phyloP scores from a whole-genome alignment of 2,888 invertebrate species.

The Orthosia cruda region DNA sequence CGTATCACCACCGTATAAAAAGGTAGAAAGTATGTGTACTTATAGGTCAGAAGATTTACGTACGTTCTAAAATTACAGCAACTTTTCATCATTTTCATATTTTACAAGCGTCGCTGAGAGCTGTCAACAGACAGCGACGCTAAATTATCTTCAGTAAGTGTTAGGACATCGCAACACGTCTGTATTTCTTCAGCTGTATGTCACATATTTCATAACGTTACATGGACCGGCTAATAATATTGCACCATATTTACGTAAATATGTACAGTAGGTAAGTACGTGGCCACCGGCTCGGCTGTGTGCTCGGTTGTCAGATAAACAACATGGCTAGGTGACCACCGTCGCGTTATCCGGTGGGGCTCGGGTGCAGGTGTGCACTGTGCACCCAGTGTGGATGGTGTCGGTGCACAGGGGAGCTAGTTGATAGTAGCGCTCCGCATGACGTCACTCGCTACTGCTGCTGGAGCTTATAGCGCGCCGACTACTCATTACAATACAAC shows the following conservation, averaged over 20 bases:
- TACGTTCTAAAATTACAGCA: conserved; percentile 1
- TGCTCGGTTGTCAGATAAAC: conserved; percentile 6
- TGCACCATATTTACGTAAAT: conserved; percentile 40
- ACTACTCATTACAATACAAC: not conserved
- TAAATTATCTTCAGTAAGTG: conserved; percentile 17
- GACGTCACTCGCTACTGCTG: conserved; percentile 12
- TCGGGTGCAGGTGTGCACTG: not conserved
- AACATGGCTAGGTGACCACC: not conserved
- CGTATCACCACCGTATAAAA: too few relatives aligned
- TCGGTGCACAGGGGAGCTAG: not conserved
- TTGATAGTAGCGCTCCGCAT: not conserved
- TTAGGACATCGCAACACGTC: conserved; percentile 4
- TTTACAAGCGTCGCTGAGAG: conserved; percentile 10
- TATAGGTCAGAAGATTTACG: not conserved
- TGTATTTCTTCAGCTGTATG: conserved; percentile 15
- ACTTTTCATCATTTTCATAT: conserved; percentile 7
- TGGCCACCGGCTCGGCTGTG: not conserved
- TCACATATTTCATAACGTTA: conserved; percentile 5
- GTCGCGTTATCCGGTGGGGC: not conserved
- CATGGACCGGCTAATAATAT: conserved; percentile 8
- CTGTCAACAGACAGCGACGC: conserved; percentile 26
- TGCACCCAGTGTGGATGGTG: not conserved
- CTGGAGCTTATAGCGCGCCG: not conserved
- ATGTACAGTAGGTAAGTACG: not conserved
- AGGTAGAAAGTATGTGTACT: not conserved